phyloP scores from a whole-genome alignment of 1,140 invertebrate species.

The Ceratina japonica region DNA sequence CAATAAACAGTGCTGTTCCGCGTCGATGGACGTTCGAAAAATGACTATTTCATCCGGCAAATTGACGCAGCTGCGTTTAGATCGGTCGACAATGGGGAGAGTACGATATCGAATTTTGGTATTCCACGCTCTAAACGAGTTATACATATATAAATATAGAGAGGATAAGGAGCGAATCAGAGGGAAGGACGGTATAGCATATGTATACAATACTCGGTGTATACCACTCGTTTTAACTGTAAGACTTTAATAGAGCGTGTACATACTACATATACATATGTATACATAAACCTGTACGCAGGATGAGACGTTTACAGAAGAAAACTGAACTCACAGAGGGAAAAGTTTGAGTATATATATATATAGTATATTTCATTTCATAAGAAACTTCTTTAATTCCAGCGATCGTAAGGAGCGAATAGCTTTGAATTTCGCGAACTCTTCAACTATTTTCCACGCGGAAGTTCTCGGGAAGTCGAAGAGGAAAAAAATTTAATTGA shows the following conservation, averaged over 20 bases:
- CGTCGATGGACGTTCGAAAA: neutral
- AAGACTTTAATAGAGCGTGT: conserved; percentile 49
- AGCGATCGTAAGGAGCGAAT: no score
- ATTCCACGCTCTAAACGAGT: conserved; percentile 27
- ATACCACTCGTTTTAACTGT: conserved; percentile 42
- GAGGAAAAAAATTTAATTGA: no score
- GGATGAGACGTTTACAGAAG: neutral
- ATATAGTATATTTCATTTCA: no score
- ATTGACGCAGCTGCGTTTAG: neutral
- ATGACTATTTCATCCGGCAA: neutral
- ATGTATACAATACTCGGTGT: conserved; percentile 34
- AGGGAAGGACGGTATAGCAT: conserved; percentile 11
- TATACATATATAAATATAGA: conserved; percentile 32
- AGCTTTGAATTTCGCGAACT: no score
- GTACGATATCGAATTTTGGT: conserved; percentile 18
- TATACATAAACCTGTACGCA: conserved; percentile 26
- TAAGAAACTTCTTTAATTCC: no score
- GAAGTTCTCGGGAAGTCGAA: no score
- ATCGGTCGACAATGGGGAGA: neutral
- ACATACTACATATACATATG: conserved; percentile 58
- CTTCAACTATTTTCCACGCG: no score
- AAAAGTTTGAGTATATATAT: neutral
- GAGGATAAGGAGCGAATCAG: conserved; percentile 14
- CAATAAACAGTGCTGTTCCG: neutral
- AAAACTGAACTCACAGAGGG: neutral